These are phyloP conservation scores for Sphecodes monilicornis DNA, from an alignment of 2,888 invertebrate genomes.

Conservation along the genomic window DNA sequence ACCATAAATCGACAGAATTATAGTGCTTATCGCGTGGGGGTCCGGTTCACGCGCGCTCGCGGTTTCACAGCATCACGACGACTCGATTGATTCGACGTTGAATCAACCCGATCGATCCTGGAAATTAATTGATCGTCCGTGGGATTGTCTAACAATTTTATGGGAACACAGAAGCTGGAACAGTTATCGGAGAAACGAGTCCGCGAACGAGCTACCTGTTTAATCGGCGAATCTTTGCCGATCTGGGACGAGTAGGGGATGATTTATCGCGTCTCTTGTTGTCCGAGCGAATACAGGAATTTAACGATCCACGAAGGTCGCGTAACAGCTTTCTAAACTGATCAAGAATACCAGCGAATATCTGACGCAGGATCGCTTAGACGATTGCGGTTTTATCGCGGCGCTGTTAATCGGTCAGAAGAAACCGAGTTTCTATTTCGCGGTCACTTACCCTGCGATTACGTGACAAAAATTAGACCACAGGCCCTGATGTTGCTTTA, in stretches of 20 bases:
- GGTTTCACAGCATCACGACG: neutral
- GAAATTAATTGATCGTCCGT: constrained; percentile 37
- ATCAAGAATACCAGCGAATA: neutral
- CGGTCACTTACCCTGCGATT: constrained; percentile 10
- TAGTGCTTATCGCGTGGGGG: constrained; percentile 68
- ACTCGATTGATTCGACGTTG: constrained; percentile 31
- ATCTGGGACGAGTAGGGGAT: neutral
- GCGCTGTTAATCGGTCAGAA: constrained; percentile 24
- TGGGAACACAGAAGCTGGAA: neutral
- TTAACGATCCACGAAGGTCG: constrained; percentile 10
- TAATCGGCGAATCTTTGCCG: neutral
- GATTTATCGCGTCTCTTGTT: neutral
- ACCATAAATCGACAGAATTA: constrained; percentile 70
- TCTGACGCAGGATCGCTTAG: constrained; percentile 12
- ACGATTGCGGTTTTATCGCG: constrained; percentile 17
- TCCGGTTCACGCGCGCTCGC: constrained; percentile 25
- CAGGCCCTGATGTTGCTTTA: neutral
- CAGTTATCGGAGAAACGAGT: neutral
- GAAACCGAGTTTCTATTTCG: constrained; percentile 51
- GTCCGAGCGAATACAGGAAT: neutral
- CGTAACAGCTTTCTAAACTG: constrained; percentile 26
- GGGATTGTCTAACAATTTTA: neutral
- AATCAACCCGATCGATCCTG: constrained; percentile 38
- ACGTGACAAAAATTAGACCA: neutral
- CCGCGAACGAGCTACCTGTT: neutral